Conservation (phyloP, 2,113 vertebrate species). For the Phrynosoma platyrhinos region DNA sequence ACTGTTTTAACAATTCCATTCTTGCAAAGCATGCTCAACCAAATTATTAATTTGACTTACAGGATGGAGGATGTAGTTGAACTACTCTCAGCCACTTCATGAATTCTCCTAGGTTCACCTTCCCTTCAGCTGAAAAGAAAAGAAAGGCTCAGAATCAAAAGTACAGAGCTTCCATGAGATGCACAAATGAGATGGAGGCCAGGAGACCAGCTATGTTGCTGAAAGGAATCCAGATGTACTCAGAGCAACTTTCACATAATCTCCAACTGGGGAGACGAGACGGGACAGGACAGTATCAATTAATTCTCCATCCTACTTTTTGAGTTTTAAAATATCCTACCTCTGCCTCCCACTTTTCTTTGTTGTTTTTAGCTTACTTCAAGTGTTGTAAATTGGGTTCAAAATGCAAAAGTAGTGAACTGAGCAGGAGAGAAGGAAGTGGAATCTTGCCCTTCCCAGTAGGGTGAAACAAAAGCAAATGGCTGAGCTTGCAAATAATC, state of each 20-base stretch:
- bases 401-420: too few species aligned
- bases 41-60: constrained; percentile 53
- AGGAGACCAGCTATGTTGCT: neutral
- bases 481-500: neutral
- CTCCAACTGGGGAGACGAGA: too few species aligned
- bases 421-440: too few species aligned
- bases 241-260: neutral
- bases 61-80: neutral
- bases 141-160: constrained; percentile 10
- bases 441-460: too few species aligned
- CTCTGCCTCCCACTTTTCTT: too few species aligned
- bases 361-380: too few species aligned
- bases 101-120: constrained; percentile 40
- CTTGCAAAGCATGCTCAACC: neutral
- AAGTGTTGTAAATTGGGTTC: too few species aligned
- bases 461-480: too few species aligned
- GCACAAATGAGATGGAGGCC: too few species aligned
- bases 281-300: too few species aligned
- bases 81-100: constrained; percentile 26
- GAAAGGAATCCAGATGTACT: neutral
- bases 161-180: neutral
- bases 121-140: constrained; percentile 56
- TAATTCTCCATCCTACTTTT: too few species aligned
- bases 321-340: too few species aligned
- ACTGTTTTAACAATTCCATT: neutral